phyloP scores from a whole-genome alignment of 2,888 invertebrate genomes.

The Oscheius sp. region DNA sequence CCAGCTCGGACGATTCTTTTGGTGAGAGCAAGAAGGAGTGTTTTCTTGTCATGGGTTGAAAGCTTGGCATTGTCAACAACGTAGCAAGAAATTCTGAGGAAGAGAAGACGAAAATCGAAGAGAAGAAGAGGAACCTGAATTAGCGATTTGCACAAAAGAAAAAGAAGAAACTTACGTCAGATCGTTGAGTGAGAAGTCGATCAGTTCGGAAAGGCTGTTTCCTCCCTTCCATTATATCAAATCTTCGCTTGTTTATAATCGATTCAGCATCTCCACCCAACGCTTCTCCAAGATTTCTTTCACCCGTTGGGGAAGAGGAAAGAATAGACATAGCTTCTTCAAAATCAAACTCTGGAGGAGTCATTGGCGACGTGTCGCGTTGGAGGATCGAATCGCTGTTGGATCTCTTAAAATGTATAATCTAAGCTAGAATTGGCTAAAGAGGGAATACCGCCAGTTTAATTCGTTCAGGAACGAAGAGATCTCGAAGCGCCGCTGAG shows the following conservation, averaged over 20 bases:
- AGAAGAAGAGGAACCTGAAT: constrained; percentile 17
- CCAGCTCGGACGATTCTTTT: not conserved
- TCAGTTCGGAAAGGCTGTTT: no score
- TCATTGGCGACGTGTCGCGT: not conserved
- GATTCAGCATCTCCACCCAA: no score
- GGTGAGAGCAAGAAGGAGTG: not conserved
- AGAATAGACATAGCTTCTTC: not conserved
- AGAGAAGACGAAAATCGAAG: constrained; percentile 3
- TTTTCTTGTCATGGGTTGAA: not conserved
- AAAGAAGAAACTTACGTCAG: not conserved
- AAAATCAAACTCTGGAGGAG: not conserved
- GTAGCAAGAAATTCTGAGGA: not conserved
- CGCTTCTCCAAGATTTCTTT: no score
- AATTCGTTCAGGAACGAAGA: constrained; percentile 1
- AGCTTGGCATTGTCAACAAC: constrained; percentile 11
- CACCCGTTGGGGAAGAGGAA: no score
- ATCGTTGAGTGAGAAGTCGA: not conserved
- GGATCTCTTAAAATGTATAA: not conserved
- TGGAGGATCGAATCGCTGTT: not conserved
- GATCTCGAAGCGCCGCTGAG: not conserved
- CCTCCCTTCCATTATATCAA: no score
- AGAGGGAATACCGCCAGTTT: not conserved
- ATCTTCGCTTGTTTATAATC: no score
- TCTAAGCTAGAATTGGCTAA: not conserved
- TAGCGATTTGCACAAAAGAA: not conserved